Evolutionary conservation across 2,797 vertebrate species (phyloP).

Genomic region (Synaphobranchus kaupii): DNA sequence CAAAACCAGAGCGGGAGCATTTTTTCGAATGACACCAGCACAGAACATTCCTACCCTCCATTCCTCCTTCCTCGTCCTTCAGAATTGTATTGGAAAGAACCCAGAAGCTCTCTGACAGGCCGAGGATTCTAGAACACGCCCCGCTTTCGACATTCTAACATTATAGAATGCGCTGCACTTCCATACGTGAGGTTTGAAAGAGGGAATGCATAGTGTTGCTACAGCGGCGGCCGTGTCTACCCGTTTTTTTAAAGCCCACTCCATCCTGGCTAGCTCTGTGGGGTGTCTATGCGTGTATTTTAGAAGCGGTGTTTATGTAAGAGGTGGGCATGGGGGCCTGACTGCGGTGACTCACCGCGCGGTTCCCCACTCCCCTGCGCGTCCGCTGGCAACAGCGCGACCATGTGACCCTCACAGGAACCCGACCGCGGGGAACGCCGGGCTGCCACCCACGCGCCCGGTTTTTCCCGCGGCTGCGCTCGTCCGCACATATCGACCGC

Average conservation of each 20-base stretch:
- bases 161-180: neutral
- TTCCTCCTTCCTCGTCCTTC: neutral
- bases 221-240: neutral
- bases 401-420: neutral
- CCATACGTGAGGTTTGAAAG: neutral
- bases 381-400: neutral
- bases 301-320: conserved; percentile 55
- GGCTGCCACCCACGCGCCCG: neutral
- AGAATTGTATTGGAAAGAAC: neutral
- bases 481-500: neutral
- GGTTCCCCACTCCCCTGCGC: conserved; percentile 47
- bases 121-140: neutral
- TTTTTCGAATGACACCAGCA: conserved; percentile 49
- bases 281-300: conserved; percentile 32
- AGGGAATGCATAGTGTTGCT: neutral
- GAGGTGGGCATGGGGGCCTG: conserved; percentile 62
- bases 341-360: conserved; percentile 31
- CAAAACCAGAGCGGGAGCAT: conserved; percentile 53
- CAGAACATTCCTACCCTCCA: conserved; percentile 34
- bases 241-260: too few relatives aligned
- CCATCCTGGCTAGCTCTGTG: conserved; percentile 48
- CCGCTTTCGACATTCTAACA: neutral
- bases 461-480: neutral
- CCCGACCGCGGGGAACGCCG: neutral
- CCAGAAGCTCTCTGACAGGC: neutral